Base-by-base conservation (phyloP, 2,797 vertebrate species). In the Poeciliopsis paucimaculata region DNA sequence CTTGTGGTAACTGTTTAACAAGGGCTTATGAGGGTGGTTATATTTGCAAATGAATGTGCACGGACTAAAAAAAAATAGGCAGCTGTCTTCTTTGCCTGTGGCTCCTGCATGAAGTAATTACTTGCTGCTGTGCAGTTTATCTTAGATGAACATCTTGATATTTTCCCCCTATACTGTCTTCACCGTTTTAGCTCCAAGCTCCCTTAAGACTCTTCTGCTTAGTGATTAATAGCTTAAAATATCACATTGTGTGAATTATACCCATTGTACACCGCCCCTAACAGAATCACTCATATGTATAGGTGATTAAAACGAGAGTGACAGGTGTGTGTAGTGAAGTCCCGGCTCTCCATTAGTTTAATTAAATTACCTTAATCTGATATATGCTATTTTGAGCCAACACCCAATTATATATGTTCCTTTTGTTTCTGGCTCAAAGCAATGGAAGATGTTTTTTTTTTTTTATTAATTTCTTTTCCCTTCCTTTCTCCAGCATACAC, bases 341-440 rank as follows among this genome's bases (percentile, higher is more conserved):
- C 72, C 84, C 77, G 64, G 79, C 85, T 90, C 86, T 83, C 85
- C 81, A 85, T 92, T 90, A 92, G 84, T 88, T 91, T 91, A 93
- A 94, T 94, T 90, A 88, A 77, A 95, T 92, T 90, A 92, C 81
- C 80, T 85, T 92, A 75, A 88, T 92, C 87, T 90, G 90, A 93
- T 93, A 89, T 51, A 81, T 77, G 86, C 84, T 84, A 86, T 91
- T 89, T 91, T 78, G 88, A 89, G 77, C 88, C 85, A 82, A 91
- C 80, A 80, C 77, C 84, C 88, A 90, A 92, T 95, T 94, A 90
- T 84, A 82, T 60, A 79, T 80, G 83, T 83, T 85, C 74, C 84
- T 82, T 83, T 87, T 84, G 78, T 86, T 85, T 81, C 60, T 90
- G 91, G 92, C 92, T 89, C 81, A 80, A 83, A 85, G 90, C 93